Percentiles rank a stretch among this genome's conserved stretches.
phyloP scores from a whole-genome alignment of 1,140 invertebrate genomes.

The Pseudobourletiella spinata region DNA sequence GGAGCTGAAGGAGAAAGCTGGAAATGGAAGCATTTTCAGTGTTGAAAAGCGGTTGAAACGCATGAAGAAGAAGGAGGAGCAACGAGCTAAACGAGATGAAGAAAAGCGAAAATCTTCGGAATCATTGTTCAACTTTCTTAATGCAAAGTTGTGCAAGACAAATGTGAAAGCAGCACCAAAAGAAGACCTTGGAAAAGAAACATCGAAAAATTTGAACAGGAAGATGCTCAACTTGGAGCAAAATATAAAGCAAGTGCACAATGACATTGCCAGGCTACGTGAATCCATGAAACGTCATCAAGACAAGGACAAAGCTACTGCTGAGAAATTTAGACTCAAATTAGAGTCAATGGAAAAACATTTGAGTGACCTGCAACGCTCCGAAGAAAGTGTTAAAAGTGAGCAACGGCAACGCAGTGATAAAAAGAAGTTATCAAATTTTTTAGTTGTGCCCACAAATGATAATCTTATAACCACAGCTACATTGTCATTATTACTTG shows the following conservation, averaged over 20 bases:
- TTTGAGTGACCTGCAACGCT: constrained; percentile 49
- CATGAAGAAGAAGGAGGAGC: constrained; percentile 54
- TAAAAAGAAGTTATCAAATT: constrained; percentile 43
- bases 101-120: constrained; percentile 49
- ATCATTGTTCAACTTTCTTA: constrained; percentile 73
- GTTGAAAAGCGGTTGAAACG: constrained; percentile 59
- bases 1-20: constrained; percentile 60
- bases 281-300: constrained; percentile 54
- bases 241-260: constrained; percentile 57
- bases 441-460: no score
- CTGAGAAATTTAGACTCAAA: constrained; percentile 48
- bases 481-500: no score
- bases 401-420: constrained; percentile 61
- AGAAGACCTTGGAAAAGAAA: constrained; percentile 41
- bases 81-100: constrained; percentile 50
- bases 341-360: constrained; percentile 53
- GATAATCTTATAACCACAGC: no score
- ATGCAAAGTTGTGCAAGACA: constrained; percentile 49
- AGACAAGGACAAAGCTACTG: constrained; percentile 44
- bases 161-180: constrained; percentile 9
- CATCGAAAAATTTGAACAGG: constrained; percentile 59
- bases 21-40: constrained; percentile 52
- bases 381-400: constrained; percentile 53
- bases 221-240: constrained; percentile 63
- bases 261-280: constrained; percentile 56